Evolutionary conservation across 2,888 invertebrate species (phyloP).

Genomic region (Diplazon laetatorius): DNA sequence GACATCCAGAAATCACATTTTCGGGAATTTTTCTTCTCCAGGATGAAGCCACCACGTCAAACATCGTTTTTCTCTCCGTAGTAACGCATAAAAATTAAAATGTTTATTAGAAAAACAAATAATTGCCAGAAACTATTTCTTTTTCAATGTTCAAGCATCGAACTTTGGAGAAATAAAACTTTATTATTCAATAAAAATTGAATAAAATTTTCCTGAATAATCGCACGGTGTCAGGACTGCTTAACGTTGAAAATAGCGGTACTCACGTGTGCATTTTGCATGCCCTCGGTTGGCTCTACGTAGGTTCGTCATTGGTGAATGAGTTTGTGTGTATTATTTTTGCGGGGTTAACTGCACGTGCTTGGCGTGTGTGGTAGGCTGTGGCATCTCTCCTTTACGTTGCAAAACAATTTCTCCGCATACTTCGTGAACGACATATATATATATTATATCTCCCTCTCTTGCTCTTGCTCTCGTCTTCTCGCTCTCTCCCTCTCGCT

Average conservation of each 20-base stretch:
- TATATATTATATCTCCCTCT: conserved; percentile 36
- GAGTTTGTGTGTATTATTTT: conserved; percentile 52
- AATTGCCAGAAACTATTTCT: no score
- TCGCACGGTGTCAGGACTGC: no score
- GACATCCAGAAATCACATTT: no score
- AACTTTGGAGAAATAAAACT: no score
- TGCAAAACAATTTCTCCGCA: conserved; percentile 72
- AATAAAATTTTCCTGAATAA: no score
- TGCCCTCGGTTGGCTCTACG: background rate
- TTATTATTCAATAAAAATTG: no score
- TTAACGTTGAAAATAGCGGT: conserved; percentile 35
- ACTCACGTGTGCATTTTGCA: conserved; percentile 31
- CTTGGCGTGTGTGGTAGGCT: conserved; percentile 65
- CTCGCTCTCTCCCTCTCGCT: conserved; percentile 39
- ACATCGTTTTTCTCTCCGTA: no score
- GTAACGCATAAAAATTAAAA: no score
- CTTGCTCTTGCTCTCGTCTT: background rate
- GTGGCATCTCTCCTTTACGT: conserved; percentile 68
- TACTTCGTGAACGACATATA: conserved; percentile 70
- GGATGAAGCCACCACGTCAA: no score
- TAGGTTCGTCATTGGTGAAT: conserved; percentile 20
- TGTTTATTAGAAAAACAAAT: no score
- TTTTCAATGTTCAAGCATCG: no score
- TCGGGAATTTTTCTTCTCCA: no score
- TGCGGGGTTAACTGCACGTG: conserved; percentile 58